Conservation (phyloP, 2,888 invertebrate genomes). For the Chloroclystis v-ata region DNA sequence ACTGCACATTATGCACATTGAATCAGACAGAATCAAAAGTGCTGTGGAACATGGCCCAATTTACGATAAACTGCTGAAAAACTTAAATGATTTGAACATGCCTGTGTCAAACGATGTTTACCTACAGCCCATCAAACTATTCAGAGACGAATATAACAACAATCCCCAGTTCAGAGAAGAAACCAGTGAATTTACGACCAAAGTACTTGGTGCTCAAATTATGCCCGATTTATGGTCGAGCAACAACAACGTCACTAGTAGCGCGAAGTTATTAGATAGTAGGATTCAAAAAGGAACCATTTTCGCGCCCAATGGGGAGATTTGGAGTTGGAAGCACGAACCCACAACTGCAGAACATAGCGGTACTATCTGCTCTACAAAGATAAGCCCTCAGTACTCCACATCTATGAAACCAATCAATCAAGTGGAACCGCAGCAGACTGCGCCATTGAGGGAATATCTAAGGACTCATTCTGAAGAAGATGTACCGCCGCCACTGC, state of each 20-base stretch:
- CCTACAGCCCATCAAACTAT: slow-evolving; percentile 74
- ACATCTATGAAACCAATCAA: slow-evolving; percentile 65
- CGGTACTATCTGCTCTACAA: slow-evolving; percentile 67
- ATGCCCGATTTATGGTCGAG: slow-evolving; percentile 65
- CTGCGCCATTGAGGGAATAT: slow-evolving; percentile 64
- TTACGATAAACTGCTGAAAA: slow-evolving; percentile 77
- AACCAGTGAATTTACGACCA: slow-evolving; percentile 70
- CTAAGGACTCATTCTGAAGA: slow-evolving; percentile 61
- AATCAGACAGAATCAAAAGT: slow-evolving; percentile 78
- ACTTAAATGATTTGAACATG: slow-evolving; percentile 73
- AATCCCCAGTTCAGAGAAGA: slow-evolving; percentile 78
- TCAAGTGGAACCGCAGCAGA: slow-evolving; percentile 68
- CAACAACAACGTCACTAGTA: slow-evolving; percentile 66
- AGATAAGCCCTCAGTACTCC: slow-evolving; percentile 69
- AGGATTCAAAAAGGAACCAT: slow-evolving; percentile 71
- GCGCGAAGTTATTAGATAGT: slow-evolving; percentile 60
- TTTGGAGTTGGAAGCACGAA: slow-evolving; percentile 76
- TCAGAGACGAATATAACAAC: slow-evolving; percentile 74
- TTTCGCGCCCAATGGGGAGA: slow-evolving; percentile 73
- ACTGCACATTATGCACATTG: slow-evolving; percentile 72
- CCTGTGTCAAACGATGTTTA: slow-evolving; percentile 73
- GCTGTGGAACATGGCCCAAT: slow-evolving; percentile 79
- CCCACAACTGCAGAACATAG: slow-evolving; percentile 69
- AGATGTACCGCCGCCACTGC: slow-evolving; percentile 59
- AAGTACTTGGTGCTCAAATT: slow-evolving; percentile 64